Evolutionary conservation across 1,140 invertebrate genomes (phyloP).

Genomic region (Pantala flavescens): DNA sequence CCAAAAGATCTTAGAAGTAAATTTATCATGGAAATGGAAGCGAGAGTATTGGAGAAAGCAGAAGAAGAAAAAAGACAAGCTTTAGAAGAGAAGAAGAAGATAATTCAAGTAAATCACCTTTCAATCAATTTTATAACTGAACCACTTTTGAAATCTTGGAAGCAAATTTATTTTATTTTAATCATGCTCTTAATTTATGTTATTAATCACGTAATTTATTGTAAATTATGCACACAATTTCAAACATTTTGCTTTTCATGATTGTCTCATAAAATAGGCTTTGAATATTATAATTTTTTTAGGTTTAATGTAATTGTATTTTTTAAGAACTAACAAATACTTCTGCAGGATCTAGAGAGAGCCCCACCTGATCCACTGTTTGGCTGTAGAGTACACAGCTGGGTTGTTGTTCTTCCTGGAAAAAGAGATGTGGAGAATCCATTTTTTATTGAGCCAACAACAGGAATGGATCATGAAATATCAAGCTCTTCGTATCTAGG

Average conservation of each 20-base stretch:
- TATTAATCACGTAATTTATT: no score
- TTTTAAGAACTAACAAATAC: no score
- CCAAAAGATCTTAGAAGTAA: conserved; percentile 24
- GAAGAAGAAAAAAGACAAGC: conserved; percentile 28
- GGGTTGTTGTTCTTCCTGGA: conserved; percentile 61
- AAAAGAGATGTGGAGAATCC: conserved; percentile 47
- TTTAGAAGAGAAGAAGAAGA: conserved; percentile 35
- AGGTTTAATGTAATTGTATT: no score
- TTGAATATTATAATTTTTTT: no score
- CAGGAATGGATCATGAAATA: conserved; percentile 50
- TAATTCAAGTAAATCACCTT: conserved; percentile 28
- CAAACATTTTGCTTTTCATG: no score
- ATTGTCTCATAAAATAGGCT: no score
- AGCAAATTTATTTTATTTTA: no score
- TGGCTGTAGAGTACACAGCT: conserved; percentile 68
- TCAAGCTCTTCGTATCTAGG: conserved; percentile 55
- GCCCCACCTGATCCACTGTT: conserved; percentile 55
- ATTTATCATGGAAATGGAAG: conserved; percentile 39
- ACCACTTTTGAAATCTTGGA: no score
- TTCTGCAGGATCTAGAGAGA: conserved; percentile 54
- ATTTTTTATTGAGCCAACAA: conserved; percentile 75
- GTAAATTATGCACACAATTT: no score
- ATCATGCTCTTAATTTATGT: no score
- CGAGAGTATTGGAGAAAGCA: conserved; percentile 41
- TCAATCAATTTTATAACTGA: conserved; percentile 25